Conservation (phyloP, 1,140 invertebrate species). For the Drosophila murphyi region DNA sequence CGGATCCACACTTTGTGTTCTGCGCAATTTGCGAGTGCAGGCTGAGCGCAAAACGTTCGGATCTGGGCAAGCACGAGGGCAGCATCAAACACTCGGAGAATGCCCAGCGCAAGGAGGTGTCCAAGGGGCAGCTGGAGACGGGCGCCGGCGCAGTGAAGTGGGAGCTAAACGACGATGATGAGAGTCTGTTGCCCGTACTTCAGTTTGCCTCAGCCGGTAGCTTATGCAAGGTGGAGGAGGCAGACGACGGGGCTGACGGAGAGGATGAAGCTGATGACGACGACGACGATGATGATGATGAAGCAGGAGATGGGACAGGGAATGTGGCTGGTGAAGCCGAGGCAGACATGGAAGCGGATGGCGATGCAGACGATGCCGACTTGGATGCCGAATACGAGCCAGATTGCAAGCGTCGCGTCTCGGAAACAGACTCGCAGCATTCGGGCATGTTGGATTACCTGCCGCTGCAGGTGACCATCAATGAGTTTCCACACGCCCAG, state of each 20-base stretch:
- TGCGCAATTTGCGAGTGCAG: slow-evolving; percentile 70
- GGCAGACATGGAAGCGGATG: slow-evolving; percentile 11
- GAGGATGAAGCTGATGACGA: slow-evolving; percentile 34
- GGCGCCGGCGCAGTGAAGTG: slow-evolving; percentile 41
- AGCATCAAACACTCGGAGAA: slow-evolving; percentile 75
- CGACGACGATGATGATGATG: slow-evolving; percentile 28
- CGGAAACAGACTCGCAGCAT: slow-evolving; percentile 66
- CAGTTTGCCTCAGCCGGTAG: slow-evolving; percentile 27
- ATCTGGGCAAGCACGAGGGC: slow-evolving; percentile 72
- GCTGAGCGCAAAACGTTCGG: slow-evolving; percentile 70
- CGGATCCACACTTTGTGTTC: slow-evolving; percentile 75
- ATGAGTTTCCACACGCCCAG: slow-evolving; percentile 54
- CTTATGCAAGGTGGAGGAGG: slow-evolving; percentile 34
- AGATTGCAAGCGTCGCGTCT: slow-evolving; percentile 45
- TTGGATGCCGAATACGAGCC: slow-evolving; percentile 42
- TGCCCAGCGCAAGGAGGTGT: slow-evolving; percentile 53
- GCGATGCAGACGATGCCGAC: slow-evolving; percentile 4
- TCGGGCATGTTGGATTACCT: slow-evolving; percentile 70
- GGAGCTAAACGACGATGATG: slow-evolving; percentile 69
- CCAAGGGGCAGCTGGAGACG: neutral
- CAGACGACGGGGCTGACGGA: slow-evolving; percentile 30
- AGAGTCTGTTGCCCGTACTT: slow-evolving; percentile 33
- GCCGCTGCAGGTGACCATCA: slow-evolving; percentile 70
- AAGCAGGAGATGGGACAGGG: slow-evolving; percentile 20
- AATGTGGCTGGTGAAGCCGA: slow-evolving; percentile 25